These are phyloP conservation scores for Neomorphus geoffroyi DNA, from an alignment of 2,797 vertebrate species.

Conservation along the genomic window DNA sequence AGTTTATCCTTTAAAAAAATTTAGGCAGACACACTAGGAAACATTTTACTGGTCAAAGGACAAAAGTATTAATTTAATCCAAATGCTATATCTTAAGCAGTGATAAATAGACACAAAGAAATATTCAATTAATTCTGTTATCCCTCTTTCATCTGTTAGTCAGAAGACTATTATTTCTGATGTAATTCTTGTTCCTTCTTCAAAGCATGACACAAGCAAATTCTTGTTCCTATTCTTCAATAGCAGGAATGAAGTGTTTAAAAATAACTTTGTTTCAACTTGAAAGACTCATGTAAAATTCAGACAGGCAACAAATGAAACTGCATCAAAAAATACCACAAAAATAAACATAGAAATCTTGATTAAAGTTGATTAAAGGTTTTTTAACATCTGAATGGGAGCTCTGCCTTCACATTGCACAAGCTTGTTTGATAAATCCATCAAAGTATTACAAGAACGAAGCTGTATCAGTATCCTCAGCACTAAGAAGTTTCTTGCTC, in stretches of 20 bases:
- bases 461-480: not conserved
- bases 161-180: not conserved
- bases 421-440: not conserved
- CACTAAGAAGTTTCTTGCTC: not conserved
- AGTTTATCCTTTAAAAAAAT: not conserved
- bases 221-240: no score
- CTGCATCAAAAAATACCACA: not conserved
- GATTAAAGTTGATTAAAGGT: not conserved
- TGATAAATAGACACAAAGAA: not conserved
- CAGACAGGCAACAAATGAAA: constrained; percentile 1
- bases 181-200: not conserved
- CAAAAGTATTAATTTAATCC: not conserved
- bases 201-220: no score
- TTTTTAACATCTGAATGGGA: not conserved
- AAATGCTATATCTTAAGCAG: not conserved
- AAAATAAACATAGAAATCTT: not conserved
- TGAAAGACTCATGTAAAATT: not conserved
- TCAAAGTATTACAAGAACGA: not conserved
- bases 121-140: not conserved
- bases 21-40: not conserved
- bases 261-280: not conserved
- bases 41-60: not conserved
- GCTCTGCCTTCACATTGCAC: not conserved
- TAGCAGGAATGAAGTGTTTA: not conserved
- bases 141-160: not conserved